Evolutionary conservation across 2,797 vertebrate genomes (phyloP), one percentile per base, ranked within the genome.

Genomic region (Chiroxiphia lanceolata): DNA sequence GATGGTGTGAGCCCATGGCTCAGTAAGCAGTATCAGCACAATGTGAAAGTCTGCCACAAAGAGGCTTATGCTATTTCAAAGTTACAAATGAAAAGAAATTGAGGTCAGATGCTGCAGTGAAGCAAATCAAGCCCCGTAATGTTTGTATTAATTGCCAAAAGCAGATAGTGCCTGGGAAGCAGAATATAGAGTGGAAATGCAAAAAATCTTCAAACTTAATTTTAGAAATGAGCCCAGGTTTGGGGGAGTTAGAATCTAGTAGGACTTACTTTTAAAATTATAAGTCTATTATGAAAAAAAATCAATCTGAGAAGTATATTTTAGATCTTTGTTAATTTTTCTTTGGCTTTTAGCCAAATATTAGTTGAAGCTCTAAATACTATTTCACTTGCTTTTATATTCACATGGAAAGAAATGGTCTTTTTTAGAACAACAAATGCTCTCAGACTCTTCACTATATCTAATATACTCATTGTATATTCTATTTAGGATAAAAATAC

Each of bases 91-190:
- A 97, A 98, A 97, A 97, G 93, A 96, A 97, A 98, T 97, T 97
- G 97, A 97, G 91, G 97, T 97, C 96, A 93, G 92, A 96, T 86
- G 93, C 89, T 96, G 96, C 94, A 96, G 87, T 80, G 95, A 97
- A 96, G 94, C 97, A 97, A 97, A 97, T 96, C 72, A 97, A 97
- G 97, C 85, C 60, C 85, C 29, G 20, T 91, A 97, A 96, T 7
- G 1, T 97, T 96, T 94, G 95, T 96, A 98, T 97, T 98, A 98
- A 98, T 98, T 98, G 96, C 90, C 27, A 25, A 94, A 96, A 96
- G 94, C 77, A 95, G 89, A 93, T 48, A 96, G 71, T 56, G 84
- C 81, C 96, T 96, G 65, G 85, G 83, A 95, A 97, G 83, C 75
- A 96, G 70, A 96, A 93, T 89, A 92, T 72, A 88, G 34, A 60